These are phyloP conservation scores for Drosophila mayaguana DNA, from an alignment of 2,888 invertebrate genomes.

Conservation along the genomic window DNA sequence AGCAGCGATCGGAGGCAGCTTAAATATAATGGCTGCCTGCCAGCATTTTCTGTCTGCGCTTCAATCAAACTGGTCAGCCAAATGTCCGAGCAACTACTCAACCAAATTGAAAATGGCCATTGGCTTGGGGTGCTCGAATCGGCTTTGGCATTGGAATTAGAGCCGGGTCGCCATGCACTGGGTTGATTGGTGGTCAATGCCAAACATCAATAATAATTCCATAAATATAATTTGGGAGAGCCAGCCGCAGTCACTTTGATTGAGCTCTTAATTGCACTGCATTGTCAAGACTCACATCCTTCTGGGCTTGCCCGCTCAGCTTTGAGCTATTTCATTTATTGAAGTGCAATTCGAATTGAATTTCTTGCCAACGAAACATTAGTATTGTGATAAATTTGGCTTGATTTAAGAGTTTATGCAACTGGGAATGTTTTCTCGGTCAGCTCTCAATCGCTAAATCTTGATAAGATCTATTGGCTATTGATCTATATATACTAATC, in stretches of 20 bases:
- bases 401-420: neutral
- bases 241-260: constrained; percentile 68
- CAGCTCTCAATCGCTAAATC: too few relatives aligned
- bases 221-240: constrained; percentile 75
- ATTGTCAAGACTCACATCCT: constrained; percentile 53
- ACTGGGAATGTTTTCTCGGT: neutral
- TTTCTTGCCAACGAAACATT: neutral
- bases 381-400: neutral
- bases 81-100: constrained; percentile 71
- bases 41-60: constrained; percentile 73
- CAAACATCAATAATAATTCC: constrained; percentile 80
- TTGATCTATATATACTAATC: neutral
- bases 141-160: constrained; percentile 26
- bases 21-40: constrained; percentile 78
- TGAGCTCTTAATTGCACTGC: constrained; percentile 80
- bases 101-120: constrained; percentile 73
- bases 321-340: constrained; percentile 60
- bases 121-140: constrained; percentile 24
- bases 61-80: constrained; percentile 70
- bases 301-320: constrained; percentile 23
- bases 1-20: constrained; percentile 65
- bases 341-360: constrained; percentile 36
- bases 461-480: neutral
- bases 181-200: constrained; percentile 70
- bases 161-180: constrained; percentile 23